These are phyloP conservation scores for Oscheius sp. DNA, from an alignment of 2,888 invertebrate species.

Conservation along the genomic window DNA sequence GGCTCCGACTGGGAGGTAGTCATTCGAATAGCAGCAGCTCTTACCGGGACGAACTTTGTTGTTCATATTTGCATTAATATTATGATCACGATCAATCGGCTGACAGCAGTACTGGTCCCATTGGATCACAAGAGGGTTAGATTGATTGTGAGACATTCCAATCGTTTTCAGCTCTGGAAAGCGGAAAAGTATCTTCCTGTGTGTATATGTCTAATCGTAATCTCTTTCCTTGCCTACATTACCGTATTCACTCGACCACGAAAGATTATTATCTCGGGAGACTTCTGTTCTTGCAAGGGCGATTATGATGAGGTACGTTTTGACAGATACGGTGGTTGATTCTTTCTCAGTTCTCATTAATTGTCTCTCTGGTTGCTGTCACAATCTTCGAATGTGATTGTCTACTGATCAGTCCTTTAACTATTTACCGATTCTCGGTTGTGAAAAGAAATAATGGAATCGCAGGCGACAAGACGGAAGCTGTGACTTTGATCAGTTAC, in stretches of 20 bases:
- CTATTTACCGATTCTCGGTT: not conserved
- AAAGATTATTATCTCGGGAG: not conserved
- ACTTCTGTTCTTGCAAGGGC: not conserved
- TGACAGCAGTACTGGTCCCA: slow-evolving; percentile 5
- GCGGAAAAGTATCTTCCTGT: too few relatives aligned
- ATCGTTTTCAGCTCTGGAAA: slow-evolving; percentile 9
- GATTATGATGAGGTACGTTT: not conserved
- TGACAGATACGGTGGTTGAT: not conserved
- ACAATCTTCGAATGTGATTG: not conserved
- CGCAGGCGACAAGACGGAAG: not conserved
- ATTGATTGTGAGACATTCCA: not conserved
- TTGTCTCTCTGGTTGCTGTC: not conserved
- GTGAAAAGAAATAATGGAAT: not conserved
- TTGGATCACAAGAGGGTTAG: slow-evolving; percentile 11
- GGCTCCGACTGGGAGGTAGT: not conserved
- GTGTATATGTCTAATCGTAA: not conserved
- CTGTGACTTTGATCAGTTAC: not conserved
- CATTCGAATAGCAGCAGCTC: not conserved
- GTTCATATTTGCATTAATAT: slow-evolving; percentile 4
- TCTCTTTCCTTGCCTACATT: not conserved
- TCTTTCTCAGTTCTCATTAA: not conserved
- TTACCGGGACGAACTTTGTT: slow-evolving; percentile 5
- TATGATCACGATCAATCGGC: slow-evolving; percentile 6
- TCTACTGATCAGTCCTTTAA: slow-evolving; percentile 2
- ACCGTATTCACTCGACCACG: not conserved